phyloP scores from a whole-genome alignment of 64 coral and sea anemone genomes.

The Montipora efflorescens region DNA sequence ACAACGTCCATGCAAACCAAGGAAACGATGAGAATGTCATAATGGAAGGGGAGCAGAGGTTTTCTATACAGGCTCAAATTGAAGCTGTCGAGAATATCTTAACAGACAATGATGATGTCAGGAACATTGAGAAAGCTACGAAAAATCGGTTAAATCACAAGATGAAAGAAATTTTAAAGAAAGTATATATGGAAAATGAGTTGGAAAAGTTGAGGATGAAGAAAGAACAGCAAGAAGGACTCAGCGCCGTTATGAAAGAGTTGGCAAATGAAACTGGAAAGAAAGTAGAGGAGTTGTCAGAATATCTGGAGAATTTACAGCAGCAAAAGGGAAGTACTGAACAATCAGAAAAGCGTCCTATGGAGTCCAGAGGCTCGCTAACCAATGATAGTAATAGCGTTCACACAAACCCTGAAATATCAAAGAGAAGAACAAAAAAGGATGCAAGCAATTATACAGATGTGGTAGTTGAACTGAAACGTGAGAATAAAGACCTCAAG shows the following conservation, averaged over 20 bases:
- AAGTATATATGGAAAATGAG: constrained; percentile 43
- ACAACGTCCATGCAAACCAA: not conserved
- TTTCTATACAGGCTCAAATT: constrained; percentile 24
- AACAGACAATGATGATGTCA: not conserved
- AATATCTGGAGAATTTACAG: not conserved
- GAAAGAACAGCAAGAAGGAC: constrained; percentile 47
- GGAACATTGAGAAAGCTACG: not conserved
- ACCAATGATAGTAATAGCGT: not conserved
- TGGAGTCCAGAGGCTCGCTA: not conserved
- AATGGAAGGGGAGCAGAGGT: not conserved
- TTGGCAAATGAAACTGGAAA: constrained; percentile 45
- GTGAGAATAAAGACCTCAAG: constrained; percentile 61
- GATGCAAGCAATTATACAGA: not conserved
- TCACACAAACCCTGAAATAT: not conserved
- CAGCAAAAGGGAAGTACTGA: not conserved
- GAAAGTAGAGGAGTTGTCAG: constrained; percentile 25
- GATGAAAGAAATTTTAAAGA: constrained; percentile 51
- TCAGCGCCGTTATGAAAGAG: constrained; percentile 61
- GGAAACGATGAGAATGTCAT: not conserved
- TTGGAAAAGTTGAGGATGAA: constrained; percentile 62
- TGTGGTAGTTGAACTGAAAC: constrained; percentile 23
- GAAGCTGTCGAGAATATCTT: constrained; percentile 61
- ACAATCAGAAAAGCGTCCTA: not conserved
- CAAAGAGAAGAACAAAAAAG: not conserved
- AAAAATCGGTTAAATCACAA: constrained; percentile 2